A percentile compares a stretch with the other conserved stretches of the same genome.
Conservation (phyloP, 1,140 invertebrate genomes). For the Drosophila obscura region DNA sequence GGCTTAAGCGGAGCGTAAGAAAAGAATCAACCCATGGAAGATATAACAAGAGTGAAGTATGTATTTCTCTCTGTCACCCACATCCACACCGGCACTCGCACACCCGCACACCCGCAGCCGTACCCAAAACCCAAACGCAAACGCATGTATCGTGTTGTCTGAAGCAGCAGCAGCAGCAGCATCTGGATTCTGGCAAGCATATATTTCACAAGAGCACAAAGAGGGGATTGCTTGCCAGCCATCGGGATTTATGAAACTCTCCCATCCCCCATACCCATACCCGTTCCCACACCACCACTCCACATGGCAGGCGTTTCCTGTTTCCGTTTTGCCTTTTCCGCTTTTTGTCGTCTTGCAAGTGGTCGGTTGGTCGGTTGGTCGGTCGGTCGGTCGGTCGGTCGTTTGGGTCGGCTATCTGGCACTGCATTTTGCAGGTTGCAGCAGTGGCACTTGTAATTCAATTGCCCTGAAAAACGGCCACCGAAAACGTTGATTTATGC, state of each 20-base stretch:
- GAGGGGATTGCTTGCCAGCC: slow-evolving; percentile 32
- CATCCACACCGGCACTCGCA: no score
- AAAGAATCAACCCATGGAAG: no score
- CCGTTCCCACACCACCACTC: slow-evolving; percentile 19
- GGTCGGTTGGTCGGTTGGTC: neutral
- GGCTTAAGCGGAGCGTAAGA: no score
- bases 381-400: neutral
- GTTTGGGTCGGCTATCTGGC: neutral
- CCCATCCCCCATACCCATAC: no score
- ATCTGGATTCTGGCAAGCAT: slow-evolving; percentile 48
- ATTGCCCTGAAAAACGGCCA: slow-evolving; percentile 61
- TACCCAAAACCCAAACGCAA: no score
- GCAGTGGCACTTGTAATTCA: slow-evolving; percentile 58
- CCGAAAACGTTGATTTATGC: slow-evolving; percentile 40
- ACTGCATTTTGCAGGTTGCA: slow-evolving; percentile 52
- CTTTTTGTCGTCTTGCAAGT: slow-evolving; percentile 28
- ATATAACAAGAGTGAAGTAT: no score
- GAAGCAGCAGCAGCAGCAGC: slow-evolving; percentile 25
- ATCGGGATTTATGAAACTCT: slow-evolving; percentile 59
- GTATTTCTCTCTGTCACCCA: no score
- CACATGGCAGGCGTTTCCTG: slow-evolving; percentile 50
- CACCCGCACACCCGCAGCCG: neutral
- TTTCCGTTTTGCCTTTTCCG: slow-evolving; percentile 34
- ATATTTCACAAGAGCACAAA: slow-evolving; percentile 22
- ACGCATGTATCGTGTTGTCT: slow-evolving; percentile 29